Percentiles rank a stretch among this genome's conserved stretches.
phyloP scores from a whole-genome alignment of 2,113 vertebrate species.

The Oryzias melastigma region DNA sequence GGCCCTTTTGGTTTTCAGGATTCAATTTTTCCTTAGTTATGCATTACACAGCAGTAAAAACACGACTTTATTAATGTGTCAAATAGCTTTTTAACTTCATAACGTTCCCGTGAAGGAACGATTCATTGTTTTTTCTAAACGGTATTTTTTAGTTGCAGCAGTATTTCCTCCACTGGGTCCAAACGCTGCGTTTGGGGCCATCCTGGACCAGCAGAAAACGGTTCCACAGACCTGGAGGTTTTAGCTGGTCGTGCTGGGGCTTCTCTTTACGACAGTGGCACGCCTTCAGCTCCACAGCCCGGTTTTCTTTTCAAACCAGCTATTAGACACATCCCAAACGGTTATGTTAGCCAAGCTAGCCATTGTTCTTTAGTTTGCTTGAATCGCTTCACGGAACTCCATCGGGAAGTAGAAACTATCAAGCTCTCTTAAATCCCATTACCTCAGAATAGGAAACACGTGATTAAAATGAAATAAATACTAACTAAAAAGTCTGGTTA shows the following conservation, averaged over 20 bases:
- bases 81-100: no score
- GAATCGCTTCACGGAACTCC: conserved; percentile 8
- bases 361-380: conserved; percentile 54
- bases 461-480: neutral
- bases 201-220: neutral
- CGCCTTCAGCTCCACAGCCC: conserved; percentile 39
- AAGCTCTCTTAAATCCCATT: neutral
- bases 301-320: conserved; percentile 33
- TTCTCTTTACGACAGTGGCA: conserved; percentile 34
- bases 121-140: no score
- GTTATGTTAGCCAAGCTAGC: conserved; percentile 44
- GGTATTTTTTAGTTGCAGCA: neutral
- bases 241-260: neutral
- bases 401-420: neutral
- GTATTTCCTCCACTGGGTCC: neutral
- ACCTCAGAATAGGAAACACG: neutral
- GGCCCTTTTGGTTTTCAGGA: neutral
- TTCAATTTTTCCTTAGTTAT: no score
- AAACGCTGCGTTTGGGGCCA: neutral
- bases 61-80: no score
- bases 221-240: neutral
- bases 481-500: neutral
- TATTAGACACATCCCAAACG: conserved; percentile 45
- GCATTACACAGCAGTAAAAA: no score
- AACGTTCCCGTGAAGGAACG: no score